These are phyloP conservation scores for Eupristina koningsbergeri DNA, from an alignment of 1,140 invertebrate species.

Conservation along the genomic window DNA sequence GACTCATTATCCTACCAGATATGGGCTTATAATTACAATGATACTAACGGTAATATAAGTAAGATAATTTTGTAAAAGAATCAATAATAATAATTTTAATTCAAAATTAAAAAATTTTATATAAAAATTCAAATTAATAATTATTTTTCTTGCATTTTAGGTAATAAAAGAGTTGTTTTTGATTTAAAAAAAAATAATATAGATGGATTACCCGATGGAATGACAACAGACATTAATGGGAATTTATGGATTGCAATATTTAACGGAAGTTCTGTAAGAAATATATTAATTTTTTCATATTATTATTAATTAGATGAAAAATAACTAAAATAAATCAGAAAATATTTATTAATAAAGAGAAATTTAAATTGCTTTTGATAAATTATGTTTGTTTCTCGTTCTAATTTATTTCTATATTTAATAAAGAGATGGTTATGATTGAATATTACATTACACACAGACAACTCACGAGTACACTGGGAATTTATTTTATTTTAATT, in stretches of 20 bases:
- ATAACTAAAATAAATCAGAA: no score
- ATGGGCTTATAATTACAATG: conserved; percentile 78
- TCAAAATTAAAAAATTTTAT: no score
- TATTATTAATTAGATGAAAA: no score
- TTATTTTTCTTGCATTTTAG: conserved; percentile 60
- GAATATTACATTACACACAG: no score
- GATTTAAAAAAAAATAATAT: conserved; percentile 67
- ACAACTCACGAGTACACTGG: no score
- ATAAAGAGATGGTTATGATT: no score
- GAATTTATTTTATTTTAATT: no score
- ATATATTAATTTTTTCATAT: background rate
- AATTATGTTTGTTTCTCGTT: no score
- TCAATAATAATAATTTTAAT: background rate
- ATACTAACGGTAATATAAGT: conserved; percentile 68
- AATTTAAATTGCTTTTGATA: no score
- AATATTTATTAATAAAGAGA: no score
- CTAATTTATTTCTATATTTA: no score
- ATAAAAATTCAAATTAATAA: background rate
- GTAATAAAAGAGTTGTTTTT: conserved; percentile 69
- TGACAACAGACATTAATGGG: conserved; percentile 77
- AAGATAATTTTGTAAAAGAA: conserved; percentile 28
- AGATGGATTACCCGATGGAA: conserved; percentile 76
- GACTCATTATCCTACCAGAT: conserved; percentile 81
- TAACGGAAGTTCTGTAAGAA: conserved; percentile 71
- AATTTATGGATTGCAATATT: conserved; percentile 78